Percentiles rank a stretch among this genome's conserved stretches.
Conservation (phyloP, 2,113 vertebrate species). For the Siphamia tubifer region DNA sequence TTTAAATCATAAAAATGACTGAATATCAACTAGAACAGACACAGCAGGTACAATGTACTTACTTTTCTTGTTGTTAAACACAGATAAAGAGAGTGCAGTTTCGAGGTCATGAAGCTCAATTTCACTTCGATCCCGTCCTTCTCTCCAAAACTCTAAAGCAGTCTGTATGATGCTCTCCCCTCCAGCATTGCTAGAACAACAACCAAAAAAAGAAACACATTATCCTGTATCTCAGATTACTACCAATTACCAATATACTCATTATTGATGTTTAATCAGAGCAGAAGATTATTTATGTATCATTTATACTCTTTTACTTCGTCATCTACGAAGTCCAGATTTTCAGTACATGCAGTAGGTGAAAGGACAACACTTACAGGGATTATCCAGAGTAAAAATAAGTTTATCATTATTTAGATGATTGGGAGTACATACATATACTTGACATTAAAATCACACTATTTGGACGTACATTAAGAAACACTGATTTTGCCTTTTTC, state of each 20-base stretch:
- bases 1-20: too few relatives aligned
- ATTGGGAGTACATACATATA: too few relatives aligned
- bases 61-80: slow-evolving; percentile 95
- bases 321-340: too few relatives aligned
- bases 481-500: too few relatives aligned
- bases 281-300: too few relatives aligned
- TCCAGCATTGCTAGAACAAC: slow-evolving; percentile 85
- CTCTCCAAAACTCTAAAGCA: slow-evolving; percentile 87
- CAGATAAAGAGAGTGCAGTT: slow-evolving; percentile 76
- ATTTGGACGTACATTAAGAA: too few relatives aligned
- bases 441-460: too few relatives aligned
- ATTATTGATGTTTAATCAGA: background rate
- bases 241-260: background rate
- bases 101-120: slow-evolving; percentile 90
- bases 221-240: background rate
- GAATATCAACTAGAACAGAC: background rate
- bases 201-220: background rate
- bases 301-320: too few relatives aligned
- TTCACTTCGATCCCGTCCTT: slow-evolving; percentile 83
- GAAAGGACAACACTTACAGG: too few relatives aligned
- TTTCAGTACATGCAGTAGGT: too few relatives aligned
- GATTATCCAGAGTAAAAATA: too few relatives aligned
- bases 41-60: slow-evolving; percentile 58
- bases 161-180: slow-evolving; percentile 86
- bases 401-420: too few relatives aligned